Evolutionary conservation across 2,113 vertebrate species (phyloP).

Genomic region (Megaceryle torquata): DNA sequence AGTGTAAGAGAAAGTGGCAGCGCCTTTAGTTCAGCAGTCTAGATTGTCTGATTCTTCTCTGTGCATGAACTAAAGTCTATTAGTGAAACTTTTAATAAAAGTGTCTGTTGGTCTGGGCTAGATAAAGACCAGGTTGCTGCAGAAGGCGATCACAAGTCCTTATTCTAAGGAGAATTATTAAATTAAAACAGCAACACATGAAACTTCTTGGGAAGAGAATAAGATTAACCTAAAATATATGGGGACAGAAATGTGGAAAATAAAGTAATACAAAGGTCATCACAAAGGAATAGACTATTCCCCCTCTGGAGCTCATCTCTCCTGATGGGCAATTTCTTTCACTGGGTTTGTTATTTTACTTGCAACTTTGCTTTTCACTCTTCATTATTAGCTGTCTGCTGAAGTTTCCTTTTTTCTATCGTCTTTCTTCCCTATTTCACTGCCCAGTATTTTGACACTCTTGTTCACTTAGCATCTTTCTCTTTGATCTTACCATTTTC

Average conservation of each 20-base stretch:
- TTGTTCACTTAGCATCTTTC: background rate
- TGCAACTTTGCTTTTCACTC: background rate
- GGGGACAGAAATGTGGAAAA: background rate
- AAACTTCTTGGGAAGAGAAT: background rate
- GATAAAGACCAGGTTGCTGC: background rate
- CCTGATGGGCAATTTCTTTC: background rate
- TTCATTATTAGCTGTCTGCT: background rate
- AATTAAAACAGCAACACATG: background rate
- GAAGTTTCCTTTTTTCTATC: background rate
- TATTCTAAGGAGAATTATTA: background rate
- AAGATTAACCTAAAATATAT: background rate
- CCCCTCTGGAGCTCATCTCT: background rate
- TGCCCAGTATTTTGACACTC: background rate
- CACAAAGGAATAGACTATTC: background rate
- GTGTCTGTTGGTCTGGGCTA: background rate
- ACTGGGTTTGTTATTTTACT: background rate
- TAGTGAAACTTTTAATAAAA: background rate
- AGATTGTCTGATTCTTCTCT: background rate
- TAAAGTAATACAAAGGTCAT: background rate
- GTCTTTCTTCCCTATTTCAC: background rate
- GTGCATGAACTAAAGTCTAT: background rate
- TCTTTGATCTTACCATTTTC: background rate
- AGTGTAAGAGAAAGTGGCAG: background rate
- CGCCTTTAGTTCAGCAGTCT: background rate
- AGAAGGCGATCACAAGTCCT: background rate